Conservation (phyloP, 1,140 invertebrate species). For the Contarinia nasturtii region DNA sequence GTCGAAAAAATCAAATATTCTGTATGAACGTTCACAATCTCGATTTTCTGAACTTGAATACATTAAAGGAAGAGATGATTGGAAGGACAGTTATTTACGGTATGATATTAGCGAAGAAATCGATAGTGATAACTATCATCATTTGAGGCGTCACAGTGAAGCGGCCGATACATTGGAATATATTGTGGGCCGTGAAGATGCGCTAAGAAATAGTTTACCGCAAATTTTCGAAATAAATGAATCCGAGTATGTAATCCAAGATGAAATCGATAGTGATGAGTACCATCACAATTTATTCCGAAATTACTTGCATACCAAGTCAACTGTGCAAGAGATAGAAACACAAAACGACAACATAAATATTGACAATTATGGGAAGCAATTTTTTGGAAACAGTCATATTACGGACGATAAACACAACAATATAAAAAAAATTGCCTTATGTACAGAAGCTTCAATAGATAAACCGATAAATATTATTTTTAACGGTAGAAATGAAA, state of each 20-base stretch:
- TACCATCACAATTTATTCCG: neutral
- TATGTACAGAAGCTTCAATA: no score
- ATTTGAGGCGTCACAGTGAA: neutral
- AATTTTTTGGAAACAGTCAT: no score
- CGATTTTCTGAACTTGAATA: neutral
- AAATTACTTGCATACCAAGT: neutral
- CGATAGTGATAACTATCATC: slow-evolving; percentile 1
- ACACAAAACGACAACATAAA: no score
- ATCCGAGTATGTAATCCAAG: neutral
- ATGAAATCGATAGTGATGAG: slow-evolving; percentile 1
- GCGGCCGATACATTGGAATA: neutral
- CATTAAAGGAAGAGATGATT: neutral
- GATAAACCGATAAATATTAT: no score
- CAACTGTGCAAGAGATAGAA: neutral
- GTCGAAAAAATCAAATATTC: neutral
- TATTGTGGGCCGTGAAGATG: neutral
- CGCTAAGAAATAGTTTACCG: neutral
- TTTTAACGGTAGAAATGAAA: no score
- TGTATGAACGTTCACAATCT: neutral
- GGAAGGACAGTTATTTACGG: neutral
- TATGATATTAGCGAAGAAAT: neutral
- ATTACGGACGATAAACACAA: no score
- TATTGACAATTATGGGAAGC: no score
- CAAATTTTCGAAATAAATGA: neutral
- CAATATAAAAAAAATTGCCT: no score